These are phyloP conservation scores for Microtus montanus DNA, from an alignment of 2,113 vertebrate species.

Conservation along the genomic window DNA sequence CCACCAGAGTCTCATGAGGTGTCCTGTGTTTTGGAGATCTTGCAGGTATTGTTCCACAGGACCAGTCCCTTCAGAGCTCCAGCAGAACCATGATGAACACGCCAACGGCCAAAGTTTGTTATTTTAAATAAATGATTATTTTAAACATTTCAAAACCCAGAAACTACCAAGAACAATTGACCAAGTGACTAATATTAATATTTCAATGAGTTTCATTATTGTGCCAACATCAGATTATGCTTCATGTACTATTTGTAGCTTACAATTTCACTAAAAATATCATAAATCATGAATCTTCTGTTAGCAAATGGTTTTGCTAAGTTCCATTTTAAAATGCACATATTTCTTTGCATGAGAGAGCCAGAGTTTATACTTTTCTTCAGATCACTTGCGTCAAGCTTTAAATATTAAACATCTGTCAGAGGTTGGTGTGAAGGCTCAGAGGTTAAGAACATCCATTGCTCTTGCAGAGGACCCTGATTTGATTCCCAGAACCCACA, in stretches of 20 bases:
- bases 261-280: neutral
- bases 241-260: neutral
- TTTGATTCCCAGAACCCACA: neutral
- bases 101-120: neutral
- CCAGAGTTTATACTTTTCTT: neutral
- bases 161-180: slow-evolving; percentile 29
- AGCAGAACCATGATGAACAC: too few species aligned
- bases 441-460: neutral
- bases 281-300: neutral
- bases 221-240: neutral
- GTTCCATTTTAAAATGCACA: neutral
- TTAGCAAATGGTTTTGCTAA: neutral
- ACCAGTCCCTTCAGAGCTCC: too few species aligned
- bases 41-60: too few species aligned
- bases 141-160: neutral
- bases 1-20: too few species aligned
- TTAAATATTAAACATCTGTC: neutral
- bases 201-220: slow-evolving; percentile 4
- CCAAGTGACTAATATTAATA: slow-evolving; percentile 17
- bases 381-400: neutral
- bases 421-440: neutral
- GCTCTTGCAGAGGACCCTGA: neutral
- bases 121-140: neutral
- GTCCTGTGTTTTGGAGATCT: too few species aligned
- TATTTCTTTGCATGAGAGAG: neutral